These are phyloP conservation scores for Platygyra sinensis DNA, from an alignment of 64 coral and sea anemone species.

Conservation along the genomic window DNA sequence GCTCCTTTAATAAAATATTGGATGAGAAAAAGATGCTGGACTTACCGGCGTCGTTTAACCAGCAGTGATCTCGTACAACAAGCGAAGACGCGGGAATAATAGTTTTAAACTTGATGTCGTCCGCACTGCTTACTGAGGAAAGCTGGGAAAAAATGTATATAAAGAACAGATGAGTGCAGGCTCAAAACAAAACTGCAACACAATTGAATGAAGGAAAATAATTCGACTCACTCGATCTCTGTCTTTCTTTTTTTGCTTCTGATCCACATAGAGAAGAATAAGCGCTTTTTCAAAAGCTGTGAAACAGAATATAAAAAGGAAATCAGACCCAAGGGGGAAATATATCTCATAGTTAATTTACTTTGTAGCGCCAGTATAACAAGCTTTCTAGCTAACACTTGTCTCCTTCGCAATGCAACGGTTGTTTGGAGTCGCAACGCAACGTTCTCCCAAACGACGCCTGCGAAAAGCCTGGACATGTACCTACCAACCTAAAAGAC, in stretches of 20 bases:
- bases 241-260: constrained; percentile 90
- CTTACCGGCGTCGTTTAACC: constrained; percentile 77
- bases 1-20: background rate
- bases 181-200: background rate
- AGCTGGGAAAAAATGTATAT: constrained; percentile 48
- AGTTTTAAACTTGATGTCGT: constrained; percentile 93
- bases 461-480: no score
- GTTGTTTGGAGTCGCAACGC: no score
- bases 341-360: background rate
- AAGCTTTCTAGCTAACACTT: no score
- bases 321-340: background rate
- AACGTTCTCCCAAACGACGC: no score
- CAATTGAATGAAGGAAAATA: background rate
- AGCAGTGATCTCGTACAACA: constrained; percentile 83
- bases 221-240: constrained; percentile 63
- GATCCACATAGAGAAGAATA: constrained; percentile 89
- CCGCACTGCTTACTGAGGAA: constrained; percentile 53
- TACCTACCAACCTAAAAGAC: no score
- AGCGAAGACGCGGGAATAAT: constrained; percentile 89
- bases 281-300: constrained; percentile 91
- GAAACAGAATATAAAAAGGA: background rate
- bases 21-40: background rate
- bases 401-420: no score
- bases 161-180: no score
- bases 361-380: no score